These are phyloP conservation scores for Distichodus sexfasciatus DNA, from an alignment of 2,797 vertebrate species.

Conservation along the genomic window DNA sequence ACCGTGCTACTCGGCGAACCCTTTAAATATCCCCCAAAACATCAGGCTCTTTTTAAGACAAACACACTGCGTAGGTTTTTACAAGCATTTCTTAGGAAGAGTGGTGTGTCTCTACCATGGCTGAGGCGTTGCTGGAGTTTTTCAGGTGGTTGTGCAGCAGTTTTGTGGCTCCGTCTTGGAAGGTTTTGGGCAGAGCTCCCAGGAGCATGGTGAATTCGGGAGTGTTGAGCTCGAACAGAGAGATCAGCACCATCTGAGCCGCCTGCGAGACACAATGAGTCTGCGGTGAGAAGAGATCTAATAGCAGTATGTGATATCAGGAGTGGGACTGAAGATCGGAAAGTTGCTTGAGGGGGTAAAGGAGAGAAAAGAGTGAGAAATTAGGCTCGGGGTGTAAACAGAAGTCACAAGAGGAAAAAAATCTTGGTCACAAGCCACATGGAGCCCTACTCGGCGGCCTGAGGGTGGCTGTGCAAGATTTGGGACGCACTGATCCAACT, in stretches of 20 bases:
- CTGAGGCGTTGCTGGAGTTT: constrained; percentile 84
- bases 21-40: constrained; percentile 53
- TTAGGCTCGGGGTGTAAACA: background rate
- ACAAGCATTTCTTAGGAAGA: background rate
- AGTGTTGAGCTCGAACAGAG: constrained; percentile 95
- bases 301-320: too few species aligned
- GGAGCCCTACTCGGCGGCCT: too few species aligned
- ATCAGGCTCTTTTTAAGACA: too few species aligned
- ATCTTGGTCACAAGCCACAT: too few species aligned
- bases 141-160: constrained; percentile 96
- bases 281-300: background rate
- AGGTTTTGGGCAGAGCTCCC: constrained; percentile 97
- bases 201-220: constrained; percentile 99
- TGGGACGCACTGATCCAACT: too few species aligned
- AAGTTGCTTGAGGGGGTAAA: background rate
- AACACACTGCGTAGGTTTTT: background rate
- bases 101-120: constrained; percentile 71
- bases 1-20: constrained; percentile 86
- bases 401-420: background rate
- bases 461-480: too few species aligned
- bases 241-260: constrained; percentile 93
- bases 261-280: constrained; percentile 70
- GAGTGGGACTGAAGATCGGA: too few species aligned
- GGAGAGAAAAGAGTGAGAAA: background rate
- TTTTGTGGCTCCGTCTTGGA: constrained; percentile 98